Base-by-base conservation (phyloP, 2,797 vertebrate species). In the Gambusia yucatana region DNA sequence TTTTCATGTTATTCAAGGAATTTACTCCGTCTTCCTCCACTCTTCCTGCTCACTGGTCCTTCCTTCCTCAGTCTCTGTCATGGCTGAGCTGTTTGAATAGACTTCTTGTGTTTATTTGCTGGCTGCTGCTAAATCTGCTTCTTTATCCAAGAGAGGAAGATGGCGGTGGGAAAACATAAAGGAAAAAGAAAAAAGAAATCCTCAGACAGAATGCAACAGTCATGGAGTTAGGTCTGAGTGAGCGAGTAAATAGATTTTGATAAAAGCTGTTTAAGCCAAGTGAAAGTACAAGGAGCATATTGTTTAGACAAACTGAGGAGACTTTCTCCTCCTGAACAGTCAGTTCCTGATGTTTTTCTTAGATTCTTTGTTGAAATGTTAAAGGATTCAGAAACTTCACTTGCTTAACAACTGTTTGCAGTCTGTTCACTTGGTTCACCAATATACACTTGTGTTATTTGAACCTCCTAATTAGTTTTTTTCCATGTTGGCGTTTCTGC, bases 211-310 rank as follows among this genome's bases (percentile, higher is more conserved):
- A 77, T 78, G 82, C 61, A 81, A 75, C 28, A 78, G 82, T 73
- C 52, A 72, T 83, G 81, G 81, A 77, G 74, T 80, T 74, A 75
- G 76, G 47, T 72, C 28, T 83, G 88, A 90, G 83, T 84, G 90
- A 91, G 92, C 70, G 84, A 92, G 92, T 91, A 91, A 92, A 92
- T 89, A 87, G 76, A 89, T 86, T 65, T 72, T 63, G 78, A 81
- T 87, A 76, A 91, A 94, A 88, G 88, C 87, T 89, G 90, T 91
- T 90, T 67, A 87, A 82, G 91, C 89, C 91, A 88, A 93, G 87
- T 82, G 86, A 82, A 77, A 4, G 82, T 75, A 93, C 91, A 91
- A 90, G 89, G 87, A 80, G 73, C 4, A 39, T 79, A 78, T 92
- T 90, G 89, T 93, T 76, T 47, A 78, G 71, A 30, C 75, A 9